Conservation (phyloP, 1,140 invertebrate species). For the Lysiphlebus fabarum region DNA sequence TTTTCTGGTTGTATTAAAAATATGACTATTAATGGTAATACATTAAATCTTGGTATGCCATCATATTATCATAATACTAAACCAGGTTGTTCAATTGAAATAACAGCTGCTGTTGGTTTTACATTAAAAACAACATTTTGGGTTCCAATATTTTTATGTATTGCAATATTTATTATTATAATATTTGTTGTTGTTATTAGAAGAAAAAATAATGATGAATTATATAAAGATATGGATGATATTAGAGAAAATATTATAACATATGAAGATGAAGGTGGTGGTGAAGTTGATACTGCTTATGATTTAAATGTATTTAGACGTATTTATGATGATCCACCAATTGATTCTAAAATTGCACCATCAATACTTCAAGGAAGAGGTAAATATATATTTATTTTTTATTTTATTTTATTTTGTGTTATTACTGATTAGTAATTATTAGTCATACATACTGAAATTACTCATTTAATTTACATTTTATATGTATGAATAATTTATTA, state of each 20-base stretch:
- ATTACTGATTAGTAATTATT: no score
- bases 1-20: conserved; percentile 86
- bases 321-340: conserved; percentile 62
- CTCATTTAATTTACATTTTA: no score
- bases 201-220: conserved; percentile 76
- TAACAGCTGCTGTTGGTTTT: conserved; percentile 72
- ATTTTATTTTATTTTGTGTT: background rate
- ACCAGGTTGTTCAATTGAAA: conserved; percentile 66
- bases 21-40: conserved; percentile 74
- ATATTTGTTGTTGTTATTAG: conserved; percentile 84
- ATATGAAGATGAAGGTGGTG: conserved; percentile 95
- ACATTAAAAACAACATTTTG: conserved; percentile 80
- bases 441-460: no score
- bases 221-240: conserved; percentile 91
- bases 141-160: conserved; percentile 78
- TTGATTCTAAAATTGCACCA: conserved; percentile 50
- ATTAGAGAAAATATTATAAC: conserved; percentile 95
- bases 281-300: conserved; percentile 91
- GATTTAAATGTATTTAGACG: conserved; percentile 85
- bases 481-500: conserved; percentile 22
- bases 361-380: conserved; percentile 48
- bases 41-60: conserved; percentile 75
- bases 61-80: conserved; percentile 65
- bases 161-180: conserved; percentile 74
- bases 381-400: conserved; percentile 25